A percentile compares a stretch with the other conserved stretches of the same genome.
Conservation (phyloP, 1,140 invertebrate species). For the Philopotamus ludificatus region DNA sequence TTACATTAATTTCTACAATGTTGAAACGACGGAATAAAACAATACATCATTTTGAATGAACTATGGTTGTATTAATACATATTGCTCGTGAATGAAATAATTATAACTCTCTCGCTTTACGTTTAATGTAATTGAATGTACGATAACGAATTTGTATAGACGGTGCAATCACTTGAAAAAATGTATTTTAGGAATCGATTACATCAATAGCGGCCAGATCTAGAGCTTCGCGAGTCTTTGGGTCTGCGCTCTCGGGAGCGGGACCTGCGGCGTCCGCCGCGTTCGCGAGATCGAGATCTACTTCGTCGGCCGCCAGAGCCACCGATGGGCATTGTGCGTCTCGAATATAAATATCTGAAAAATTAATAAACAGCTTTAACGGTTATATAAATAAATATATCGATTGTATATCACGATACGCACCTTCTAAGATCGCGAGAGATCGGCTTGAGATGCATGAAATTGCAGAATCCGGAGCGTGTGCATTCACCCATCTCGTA, state of each 20-base stretch:
- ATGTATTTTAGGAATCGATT: too few species aligned
- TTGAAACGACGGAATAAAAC: too few species aligned
- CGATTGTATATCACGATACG: too few species aligned
- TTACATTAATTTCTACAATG: too few species aligned
- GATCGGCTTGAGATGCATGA: slow-evolving; percentile 99
- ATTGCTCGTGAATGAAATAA: too few species aligned
- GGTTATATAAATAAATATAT: slow-evolving; percentile 46
- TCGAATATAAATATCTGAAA: slow-evolving; percentile 62
- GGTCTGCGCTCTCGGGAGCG: slow-evolving; percentile 55
- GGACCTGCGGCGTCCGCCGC: slow-evolving; percentile 54
- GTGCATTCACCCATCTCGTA: slow-evolving; percentile 99
- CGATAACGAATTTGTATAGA: too few species aligned
- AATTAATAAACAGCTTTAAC: slow-evolving; percentile 44
- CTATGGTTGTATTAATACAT: too few species aligned
- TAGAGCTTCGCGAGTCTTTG: slow-evolving; percentile 50
- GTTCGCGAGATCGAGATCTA: slow-evolving; percentile 46
- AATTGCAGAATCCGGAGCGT: slow-evolving; percentile 98
- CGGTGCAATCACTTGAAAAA: too few species aligned
- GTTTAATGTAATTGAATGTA: too few species aligned
- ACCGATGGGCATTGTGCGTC: slow-evolving; percentile 50
- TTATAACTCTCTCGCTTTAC: too few species aligned
- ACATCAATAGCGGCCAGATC: slow-evolving; percentile 53
- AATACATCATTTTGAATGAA: too few species aligned
- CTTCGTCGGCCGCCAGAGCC: slow-evolving; percentile 45
- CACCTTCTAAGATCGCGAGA: slow-evolving; percentile 87